These are phyloP conservation scores for Cetonia aurata DNA, from an alignment of 2,888 invertebrate genomes.

Conservation along the genomic window DNA sequence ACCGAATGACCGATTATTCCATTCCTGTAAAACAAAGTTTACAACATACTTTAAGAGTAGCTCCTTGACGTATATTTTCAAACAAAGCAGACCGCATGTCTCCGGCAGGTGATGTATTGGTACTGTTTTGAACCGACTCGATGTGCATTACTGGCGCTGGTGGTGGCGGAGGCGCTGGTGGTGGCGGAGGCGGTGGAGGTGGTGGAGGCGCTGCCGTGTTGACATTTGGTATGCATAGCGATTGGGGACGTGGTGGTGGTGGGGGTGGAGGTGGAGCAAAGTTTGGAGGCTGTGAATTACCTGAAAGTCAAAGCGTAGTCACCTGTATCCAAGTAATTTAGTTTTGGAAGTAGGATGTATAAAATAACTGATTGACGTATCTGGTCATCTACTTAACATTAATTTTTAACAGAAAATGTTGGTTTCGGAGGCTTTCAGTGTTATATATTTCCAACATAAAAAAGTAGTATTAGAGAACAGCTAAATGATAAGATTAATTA, in stretches of 20 bases:
- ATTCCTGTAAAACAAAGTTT: not conserved
- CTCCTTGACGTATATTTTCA: conserved; percentile 85
- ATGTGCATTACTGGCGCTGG: not conserved
- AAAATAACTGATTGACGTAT: no score
- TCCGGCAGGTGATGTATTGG: conserved; percentile 47
- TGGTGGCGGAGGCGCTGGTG: conserved; percentile 35
- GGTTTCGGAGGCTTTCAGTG: no score
- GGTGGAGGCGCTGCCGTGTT: conserved; percentile 15
- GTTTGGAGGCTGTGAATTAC: not conserved
- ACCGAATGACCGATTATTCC: not conserved
- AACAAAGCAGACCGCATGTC: conserved; percentile 79
- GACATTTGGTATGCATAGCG: not conserved
- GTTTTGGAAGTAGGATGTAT: no score
- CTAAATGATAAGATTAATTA: no score
- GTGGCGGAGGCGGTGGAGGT: conserved; percentile 34
- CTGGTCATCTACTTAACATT: no score
- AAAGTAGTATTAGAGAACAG: no score
- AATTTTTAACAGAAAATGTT: no score
- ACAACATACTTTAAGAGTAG: conserved; percentile 68
- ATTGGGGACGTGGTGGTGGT: conserved; percentile 7
- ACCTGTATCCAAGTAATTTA: no score
- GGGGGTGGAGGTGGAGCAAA: conserved; percentile 16
- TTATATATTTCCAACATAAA: no score
- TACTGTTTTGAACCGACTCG: not conserved
- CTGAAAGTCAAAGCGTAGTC: not conserved